Percentiles rank a stretch among this genome's conserved stretches.
Evolutionary conservation across 2,113 vertebrate species (phyloP).

Genomic region (Gyps fulvus): DNA sequence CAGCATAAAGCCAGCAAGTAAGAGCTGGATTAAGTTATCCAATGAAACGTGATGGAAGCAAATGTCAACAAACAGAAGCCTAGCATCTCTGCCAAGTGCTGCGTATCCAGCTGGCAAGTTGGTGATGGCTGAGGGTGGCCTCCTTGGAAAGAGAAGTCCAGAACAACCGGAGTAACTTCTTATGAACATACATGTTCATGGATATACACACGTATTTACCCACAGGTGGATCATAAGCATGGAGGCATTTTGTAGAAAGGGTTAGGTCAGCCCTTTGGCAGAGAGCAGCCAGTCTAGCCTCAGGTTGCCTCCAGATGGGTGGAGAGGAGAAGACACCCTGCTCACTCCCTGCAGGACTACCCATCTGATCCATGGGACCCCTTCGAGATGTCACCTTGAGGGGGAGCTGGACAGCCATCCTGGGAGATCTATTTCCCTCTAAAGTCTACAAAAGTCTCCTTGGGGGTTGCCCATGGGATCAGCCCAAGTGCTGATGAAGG

Average conservation of each 20-base stretch:
- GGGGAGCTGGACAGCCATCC: neutral
- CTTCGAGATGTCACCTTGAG: neutral
- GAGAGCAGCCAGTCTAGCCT: neutral
- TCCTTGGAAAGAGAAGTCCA: neutral
- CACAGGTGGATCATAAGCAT: neutral
- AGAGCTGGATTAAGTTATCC: neutral
- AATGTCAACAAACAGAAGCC: neutral
- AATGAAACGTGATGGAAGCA: neutral
- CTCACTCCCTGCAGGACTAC: neutral
- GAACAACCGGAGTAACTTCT: accelerated
- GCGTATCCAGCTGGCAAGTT: neutral
- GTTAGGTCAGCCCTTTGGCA: neutral
- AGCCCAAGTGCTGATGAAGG: neutral
- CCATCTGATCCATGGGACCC: neutral
- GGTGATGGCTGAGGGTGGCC: too few species aligned
- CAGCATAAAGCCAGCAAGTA: neutral
- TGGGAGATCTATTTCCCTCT: neutral
- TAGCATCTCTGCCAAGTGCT: neutral
- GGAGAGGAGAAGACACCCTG: neutral
- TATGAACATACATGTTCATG: too few species aligned
- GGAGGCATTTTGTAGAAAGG: neutral
- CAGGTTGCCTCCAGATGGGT: neutral
- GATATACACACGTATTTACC: neutral
- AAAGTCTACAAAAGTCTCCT: neutral
- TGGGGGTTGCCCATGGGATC: neutral